These are phyloP conservation scores for Atethmia centrago DNA, from an alignment of 2,888 invertebrate genomes.

Conservation along the genomic window DNA sequence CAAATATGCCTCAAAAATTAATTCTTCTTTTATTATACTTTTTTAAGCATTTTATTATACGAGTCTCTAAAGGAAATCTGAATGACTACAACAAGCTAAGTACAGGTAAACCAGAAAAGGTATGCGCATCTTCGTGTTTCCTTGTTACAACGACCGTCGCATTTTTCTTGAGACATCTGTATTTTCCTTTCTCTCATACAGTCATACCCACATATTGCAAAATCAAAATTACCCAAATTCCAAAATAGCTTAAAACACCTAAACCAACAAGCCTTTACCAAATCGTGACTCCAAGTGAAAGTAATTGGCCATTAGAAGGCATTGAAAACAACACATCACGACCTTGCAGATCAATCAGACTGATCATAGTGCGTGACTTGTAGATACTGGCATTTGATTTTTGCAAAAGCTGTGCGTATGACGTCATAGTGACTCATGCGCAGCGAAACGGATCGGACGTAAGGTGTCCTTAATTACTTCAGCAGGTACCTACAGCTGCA, in stretches of 20 bases:
- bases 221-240: not conserved
- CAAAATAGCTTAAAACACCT: not conserved
- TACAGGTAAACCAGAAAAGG: not conserved
- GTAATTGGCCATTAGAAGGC: slow-evolving; percentile 51
- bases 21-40: not conserved
- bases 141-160: not conserved
- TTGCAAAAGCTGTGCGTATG: slow-evolving; percentile 47
- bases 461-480: slow-evolving; percentile 52
- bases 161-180: not conserved
- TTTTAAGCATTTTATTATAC: too few species aligned
- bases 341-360: slow-evolving; percentile 64
- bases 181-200: not conserved
- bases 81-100: not conserved
- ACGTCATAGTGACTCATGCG: slow-evolving; percentile 56
- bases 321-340: slow-evolving; percentile 61
- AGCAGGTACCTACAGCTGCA: slow-evolving; percentile 15
- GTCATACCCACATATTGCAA: not conserved
- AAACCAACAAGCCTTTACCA: slow-evolving; percentile 29
- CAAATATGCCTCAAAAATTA: not conserved
- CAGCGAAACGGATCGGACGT: slow-evolving; percentile 37
- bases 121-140: not conserved
- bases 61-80: not conserved
- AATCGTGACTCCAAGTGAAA: slow-evolving; percentile 65
- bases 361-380: slow-evolving; percentile 60
- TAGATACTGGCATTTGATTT: slow-evolving; percentile 59